These are phyloP conservation scores for Orchestes rusci DNA, from an alignment of 2,888 invertebrate species.

Conservation along the genomic window DNA sequence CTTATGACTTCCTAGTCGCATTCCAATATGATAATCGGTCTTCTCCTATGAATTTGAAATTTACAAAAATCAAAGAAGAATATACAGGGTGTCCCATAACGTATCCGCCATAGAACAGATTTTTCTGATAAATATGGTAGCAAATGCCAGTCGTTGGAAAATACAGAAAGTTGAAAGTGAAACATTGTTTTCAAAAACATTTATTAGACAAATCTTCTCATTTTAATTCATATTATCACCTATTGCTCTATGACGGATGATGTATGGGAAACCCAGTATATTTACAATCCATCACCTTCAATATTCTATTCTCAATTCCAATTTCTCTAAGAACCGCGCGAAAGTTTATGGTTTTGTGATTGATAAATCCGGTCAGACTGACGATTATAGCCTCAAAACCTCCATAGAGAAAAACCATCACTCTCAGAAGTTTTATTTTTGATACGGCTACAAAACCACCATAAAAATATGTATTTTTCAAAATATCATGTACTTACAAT, in stretches of 20 bases:
- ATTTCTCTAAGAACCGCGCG: constrained; percentile 9
- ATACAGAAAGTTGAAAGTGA: no score
- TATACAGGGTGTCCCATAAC: no score
- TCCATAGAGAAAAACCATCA: constrained; percentile 9
- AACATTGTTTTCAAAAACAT: no score
- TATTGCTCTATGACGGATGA: no score
- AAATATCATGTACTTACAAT: no score
- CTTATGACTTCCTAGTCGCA: constrained; percentile 9
- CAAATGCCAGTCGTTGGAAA: no score
- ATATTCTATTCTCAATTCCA: constrained; percentile 2
- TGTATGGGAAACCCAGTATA: no score
- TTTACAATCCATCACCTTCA: constrained; percentile 16
- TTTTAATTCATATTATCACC: no score
- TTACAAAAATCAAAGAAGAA: background rate
- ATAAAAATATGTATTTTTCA: background rate
- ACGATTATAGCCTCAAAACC: constrained; percentile 12
- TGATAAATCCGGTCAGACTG: constrained; percentile 10
- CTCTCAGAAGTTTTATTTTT: constrained; percentile 1
- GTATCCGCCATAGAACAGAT: no score
- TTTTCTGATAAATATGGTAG: no score
- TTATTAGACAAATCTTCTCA: no score
- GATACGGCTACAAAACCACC: background rate
- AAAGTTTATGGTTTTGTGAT: constrained; percentile 6
- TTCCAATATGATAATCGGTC: constrained; percentile 9
- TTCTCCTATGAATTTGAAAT: constrained; percentile 8